These are phyloP conservation scores for Argyrosomus japonicus DNA, from an alignment of 2,113 vertebrate species.

Conservation along the genomic window DNA sequence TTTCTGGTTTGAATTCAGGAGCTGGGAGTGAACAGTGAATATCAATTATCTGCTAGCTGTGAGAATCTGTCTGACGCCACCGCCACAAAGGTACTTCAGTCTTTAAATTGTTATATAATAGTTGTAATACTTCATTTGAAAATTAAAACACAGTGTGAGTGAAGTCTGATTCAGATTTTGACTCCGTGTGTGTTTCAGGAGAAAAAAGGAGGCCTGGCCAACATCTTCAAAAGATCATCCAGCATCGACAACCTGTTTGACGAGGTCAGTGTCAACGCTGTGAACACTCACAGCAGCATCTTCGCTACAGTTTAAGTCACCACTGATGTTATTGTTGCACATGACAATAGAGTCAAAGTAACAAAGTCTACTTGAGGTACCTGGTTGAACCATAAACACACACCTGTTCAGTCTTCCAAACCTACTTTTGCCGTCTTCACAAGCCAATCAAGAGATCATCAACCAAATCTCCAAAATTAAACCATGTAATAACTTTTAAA, in stretches of 20 bases:
- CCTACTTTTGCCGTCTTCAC: not conserved
- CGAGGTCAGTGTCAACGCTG: slow-evolving; percentile 45
- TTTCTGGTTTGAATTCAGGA: slow-evolving; percentile 48
- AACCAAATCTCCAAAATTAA: not conserved
- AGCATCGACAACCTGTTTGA: slow-evolving; percentile 70
- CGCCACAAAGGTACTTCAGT: slow-evolving; percentile 39
- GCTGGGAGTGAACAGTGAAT: slow-evolving; percentile 13
- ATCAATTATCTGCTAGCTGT: slow-evolving; percentile 23
- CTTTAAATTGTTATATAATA: not conserved
- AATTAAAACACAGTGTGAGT: not conserved
- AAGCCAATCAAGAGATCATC: not conserved
- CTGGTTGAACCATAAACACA: not conserved
- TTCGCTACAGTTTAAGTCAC: not conserved
- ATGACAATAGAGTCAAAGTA: too few species aligned
- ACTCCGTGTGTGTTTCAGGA: slow-evolving; percentile 50
- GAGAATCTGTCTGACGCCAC: slow-evolving; percentile 45
- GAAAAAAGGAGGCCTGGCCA: slow-evolving; percentile 62
- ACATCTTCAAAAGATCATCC: slow-evolving; percentile 66
- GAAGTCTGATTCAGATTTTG: not conserved
- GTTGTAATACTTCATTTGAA: not conserved
- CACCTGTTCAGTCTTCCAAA: not conserved
- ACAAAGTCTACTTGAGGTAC: too few species aligned
- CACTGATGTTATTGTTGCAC: too few species aligned
- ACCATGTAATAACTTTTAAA: not conserved
- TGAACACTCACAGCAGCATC: not conserved